Conservation (phyloP, 2,888 invertebrate genomes). For the Cordilura impudica region DNA sequence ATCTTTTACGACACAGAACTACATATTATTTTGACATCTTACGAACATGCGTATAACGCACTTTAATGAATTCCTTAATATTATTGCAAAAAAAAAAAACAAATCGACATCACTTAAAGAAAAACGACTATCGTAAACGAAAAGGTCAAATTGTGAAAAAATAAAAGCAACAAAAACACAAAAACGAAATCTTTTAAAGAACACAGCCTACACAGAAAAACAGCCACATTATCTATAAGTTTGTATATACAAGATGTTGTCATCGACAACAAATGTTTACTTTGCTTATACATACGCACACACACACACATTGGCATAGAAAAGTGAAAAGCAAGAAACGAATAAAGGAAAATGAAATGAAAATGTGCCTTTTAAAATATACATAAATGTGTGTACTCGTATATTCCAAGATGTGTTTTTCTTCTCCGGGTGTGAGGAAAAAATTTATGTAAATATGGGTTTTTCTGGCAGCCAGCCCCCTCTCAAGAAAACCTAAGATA, state of each 20-base stretch:
- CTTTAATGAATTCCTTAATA: neutral
- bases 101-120: neutral
- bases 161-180: neutral
- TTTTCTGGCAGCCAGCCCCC: neutral
- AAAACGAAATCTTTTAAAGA: neutral
- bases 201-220: neutral
- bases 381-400: neutral
- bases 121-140: slow-evolving; percentile 9
- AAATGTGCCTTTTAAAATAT: neutral
- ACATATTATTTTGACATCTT: slow-evolving; percentile 31
- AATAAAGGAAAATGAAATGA: neutral
- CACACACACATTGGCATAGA: neutral
- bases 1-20: too few relatives aligned
- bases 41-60: slow-evolving; percentile 56
- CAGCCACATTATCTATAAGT: neutral
- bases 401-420: slow-evolving; percentile 12
- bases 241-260: slow-evolving; percentile 38
- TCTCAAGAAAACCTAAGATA: neutral
- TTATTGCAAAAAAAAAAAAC: slow-evolving; percentile 8
- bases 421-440: neutral
- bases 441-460: slow-evolving; percentile 1
- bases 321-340: neutral
- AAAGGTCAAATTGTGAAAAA: slow-evolving; percentile 37
- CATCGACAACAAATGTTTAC: slow-evolving; percentile 36
- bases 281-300: neutral